Evolutionary conservation across 2,888 invertebrate genomes (phyloP).

Genomic region (Amblyteles armatorius): DNA sequence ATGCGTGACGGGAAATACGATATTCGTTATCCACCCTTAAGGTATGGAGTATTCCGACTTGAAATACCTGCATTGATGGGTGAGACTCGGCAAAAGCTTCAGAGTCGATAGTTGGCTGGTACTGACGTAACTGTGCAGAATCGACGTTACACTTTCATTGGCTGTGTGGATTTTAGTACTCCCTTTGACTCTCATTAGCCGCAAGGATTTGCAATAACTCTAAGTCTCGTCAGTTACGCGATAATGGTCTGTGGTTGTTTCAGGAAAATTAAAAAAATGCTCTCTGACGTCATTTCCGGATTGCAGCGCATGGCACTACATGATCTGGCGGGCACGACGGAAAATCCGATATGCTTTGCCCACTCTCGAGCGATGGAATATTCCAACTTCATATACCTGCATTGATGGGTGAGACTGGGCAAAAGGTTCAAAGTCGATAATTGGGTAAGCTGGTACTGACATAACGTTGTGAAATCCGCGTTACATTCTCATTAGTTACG

Average conservation of each 20-base stretch:
- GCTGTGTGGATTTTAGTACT: background rate
- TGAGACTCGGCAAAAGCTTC: background rate
- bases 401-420: no score
- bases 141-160: background rate
- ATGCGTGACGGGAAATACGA: background rate
- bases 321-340: background rate
- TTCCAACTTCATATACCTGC: no score
- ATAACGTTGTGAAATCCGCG: background rate
- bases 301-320: background rate
- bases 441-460: background rate
- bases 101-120: background rate
- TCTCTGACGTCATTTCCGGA: background rate
- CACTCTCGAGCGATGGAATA: background rate
- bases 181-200: no score
- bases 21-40: background rate
- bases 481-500: background rate
- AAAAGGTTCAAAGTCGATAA: background rate
- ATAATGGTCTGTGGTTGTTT: no score
- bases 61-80: background rate
- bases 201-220: no score
- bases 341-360: constrained; percentile 11
- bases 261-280: no score
- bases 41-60: no score
- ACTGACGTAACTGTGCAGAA: background rate
- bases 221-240: no score